A percentile compares a stretch with the other conserved stretches of the same genome.
phyloP scores from a whole-genome alignment of 2,797 vertebrate species.

The Nasua narica region DNA sequence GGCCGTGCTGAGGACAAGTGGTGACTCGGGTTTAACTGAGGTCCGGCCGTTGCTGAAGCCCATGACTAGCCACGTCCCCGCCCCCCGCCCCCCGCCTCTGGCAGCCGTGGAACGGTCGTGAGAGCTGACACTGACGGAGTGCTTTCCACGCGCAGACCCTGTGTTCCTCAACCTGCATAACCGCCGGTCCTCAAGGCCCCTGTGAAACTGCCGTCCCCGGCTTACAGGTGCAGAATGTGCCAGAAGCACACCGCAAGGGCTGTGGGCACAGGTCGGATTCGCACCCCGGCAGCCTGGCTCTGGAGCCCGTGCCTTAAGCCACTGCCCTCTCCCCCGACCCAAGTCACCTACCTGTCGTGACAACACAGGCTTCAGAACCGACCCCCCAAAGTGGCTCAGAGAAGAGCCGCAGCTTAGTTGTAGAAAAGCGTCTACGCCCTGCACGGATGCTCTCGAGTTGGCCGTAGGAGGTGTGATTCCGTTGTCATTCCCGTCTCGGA shows the following conservation, averaged over 20 bases:
- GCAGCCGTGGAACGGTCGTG: rapidly evolving
- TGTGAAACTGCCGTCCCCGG: not conserved
- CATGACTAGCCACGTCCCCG: rapidly evolving
- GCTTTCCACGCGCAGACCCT: rapidly evolving
- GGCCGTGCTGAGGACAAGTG: not conserved
- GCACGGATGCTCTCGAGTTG: rapidly evolving
- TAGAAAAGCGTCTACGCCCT: no score
- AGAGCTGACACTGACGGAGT: not conserved
- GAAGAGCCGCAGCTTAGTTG: not conserved
- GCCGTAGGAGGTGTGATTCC: not conserved
- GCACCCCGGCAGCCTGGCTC: not conserved
- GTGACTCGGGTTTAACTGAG: not conserved
- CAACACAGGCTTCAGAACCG: not conserved
- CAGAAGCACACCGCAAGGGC: rapidly evolving
- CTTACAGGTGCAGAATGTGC: not conserved
- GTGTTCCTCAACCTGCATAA: rapidly evolving
- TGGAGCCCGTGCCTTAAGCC: not conserved
- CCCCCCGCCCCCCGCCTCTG: not conserved
- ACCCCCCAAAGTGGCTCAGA: no score
- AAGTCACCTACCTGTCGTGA: rapidly evolving
- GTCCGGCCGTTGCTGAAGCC: rapidly evolving
- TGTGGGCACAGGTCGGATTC: no score
- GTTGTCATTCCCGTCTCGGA: rapidly evolving
- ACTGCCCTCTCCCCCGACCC: not conserved
- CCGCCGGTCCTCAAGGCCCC: not conserved